Evolutionary conservation across 2,888 invertebrate species (phyloP).

Genomic region (Galeruca laticollis): DNA sequence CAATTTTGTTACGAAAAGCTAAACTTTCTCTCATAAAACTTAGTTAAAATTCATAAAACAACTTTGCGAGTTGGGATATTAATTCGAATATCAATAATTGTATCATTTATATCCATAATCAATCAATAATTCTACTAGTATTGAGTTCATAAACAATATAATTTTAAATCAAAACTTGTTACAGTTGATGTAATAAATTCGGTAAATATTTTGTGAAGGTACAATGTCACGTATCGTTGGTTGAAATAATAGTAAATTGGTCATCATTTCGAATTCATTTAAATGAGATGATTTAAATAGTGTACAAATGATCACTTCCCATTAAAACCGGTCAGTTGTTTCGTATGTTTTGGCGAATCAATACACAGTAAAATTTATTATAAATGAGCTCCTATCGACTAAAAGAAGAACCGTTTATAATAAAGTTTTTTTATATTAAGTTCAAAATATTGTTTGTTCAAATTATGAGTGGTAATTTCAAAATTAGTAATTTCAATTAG

Average conservation of each 20-base stretch:
- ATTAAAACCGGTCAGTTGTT: conserved; percentile 29
- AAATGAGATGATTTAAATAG: conserved; percentile 47
- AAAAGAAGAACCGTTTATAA: too few species aligned
- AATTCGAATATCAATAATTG: too few species aligned
- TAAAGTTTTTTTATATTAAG: too few species aligned
- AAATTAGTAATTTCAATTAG: too few species aligned
- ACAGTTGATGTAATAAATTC: conserved; percentile 33
- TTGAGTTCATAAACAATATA: background rate
- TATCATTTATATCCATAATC: too few species aligned
- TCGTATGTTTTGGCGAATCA: background rate
- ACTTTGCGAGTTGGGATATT: too few species aligned
- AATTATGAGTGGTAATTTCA: too few species aligned
- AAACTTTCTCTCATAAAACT: too few species aligned
- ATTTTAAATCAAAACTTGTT: conserved; percentile 22
- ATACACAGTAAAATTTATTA: background rate
- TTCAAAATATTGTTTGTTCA: too few species aligned
- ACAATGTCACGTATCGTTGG: conserved; percentile 37
- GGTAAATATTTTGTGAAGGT: conserved; percentile 40
- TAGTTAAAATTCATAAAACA: too few species aligned
- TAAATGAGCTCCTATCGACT: too few species aligned
- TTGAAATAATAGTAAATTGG: conserved; percentile 41
- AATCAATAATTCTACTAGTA: background rate
- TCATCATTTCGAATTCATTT: conserved; percentile 47
- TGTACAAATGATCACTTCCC: conserved; percentile 40
- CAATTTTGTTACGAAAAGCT: too few species aligned